phyloP scores from a whole-genome alignment of 2,797 vertebrate genomes.

The Dromococcyx pavoninus region DNA sequence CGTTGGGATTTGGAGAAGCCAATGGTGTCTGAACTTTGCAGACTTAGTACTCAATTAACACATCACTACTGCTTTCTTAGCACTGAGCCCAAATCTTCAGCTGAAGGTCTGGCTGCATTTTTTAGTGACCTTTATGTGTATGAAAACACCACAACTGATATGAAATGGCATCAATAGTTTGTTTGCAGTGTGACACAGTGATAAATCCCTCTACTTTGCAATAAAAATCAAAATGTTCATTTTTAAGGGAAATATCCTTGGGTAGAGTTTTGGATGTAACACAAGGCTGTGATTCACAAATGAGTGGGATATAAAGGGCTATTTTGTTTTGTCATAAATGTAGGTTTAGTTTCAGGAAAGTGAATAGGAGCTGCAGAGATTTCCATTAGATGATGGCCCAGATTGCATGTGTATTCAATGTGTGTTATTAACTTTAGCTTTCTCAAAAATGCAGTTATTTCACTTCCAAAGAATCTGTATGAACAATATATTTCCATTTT shows the following conservation, averaged over 20 bases:
- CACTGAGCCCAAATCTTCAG: background rate
- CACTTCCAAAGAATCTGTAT: slow-evolving; percentile 25
- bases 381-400: slow-evolving; percentile 32
- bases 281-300: background rate
- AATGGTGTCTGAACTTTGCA: background rate
- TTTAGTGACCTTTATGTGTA: background rate
- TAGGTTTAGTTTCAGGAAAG: background rate
- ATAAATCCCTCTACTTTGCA: background rate
- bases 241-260: slow-evolving; percentile 4
- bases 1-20: background rate
- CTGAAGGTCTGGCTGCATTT: background rate
- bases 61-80: background rate
- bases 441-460: slow-evolving; percentile 39
- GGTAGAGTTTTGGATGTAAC: background rate
- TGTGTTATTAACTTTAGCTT: slow-evolving; percentile 47
- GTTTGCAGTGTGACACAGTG: background rate
- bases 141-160: background rate
- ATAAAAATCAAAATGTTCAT: background rate
- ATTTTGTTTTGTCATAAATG: background rate
- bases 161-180: background rate
- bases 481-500: slow-evolving; percentile 50
- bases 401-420: slow-evolving; percentile 46
- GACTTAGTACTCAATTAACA: background rate
- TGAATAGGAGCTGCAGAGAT: background rate
- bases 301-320: background rate